Percentiles rank a stretch among this genome's conserved stretches.
Evolutionary conservation across 2,888 invertebrate genomes (phyloP).

Genomic region (Nebria salina): DNA sequence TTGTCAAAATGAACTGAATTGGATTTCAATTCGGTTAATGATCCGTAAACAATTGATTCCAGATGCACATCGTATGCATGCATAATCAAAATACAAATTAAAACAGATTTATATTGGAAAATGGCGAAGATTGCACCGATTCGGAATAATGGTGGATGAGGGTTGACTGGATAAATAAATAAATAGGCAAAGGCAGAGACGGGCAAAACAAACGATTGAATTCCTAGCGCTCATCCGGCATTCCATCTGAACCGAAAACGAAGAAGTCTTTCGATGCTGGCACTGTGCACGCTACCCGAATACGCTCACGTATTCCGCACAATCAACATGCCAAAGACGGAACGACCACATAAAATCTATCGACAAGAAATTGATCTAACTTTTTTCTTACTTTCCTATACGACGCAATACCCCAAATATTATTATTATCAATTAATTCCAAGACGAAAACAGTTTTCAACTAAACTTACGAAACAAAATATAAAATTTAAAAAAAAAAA

Average conservation of each 20-base stretch:
- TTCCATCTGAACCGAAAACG: slow-evolving; percentile 25
- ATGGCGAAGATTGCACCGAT: not conserved
- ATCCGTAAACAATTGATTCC: not conserved
- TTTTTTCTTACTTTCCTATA: not conserved
- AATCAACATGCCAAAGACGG: slow-evolving; percentile 46
- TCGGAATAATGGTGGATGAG: not conserved
- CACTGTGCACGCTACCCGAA: slow-evolving; percentile 6
- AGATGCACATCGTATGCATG: not conserved
- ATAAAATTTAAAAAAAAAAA: too few species aligned
- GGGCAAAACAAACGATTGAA: slow-evolving; percentile 33
- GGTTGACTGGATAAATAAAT: not conserved
- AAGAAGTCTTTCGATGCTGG: slow-evolving; percentile 3
- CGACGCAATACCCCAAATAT: too few species aligned
- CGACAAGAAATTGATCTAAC: slow-evolving; percentile 44
- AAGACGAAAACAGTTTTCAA: too few species aligned
- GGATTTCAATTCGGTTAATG: not conserved
- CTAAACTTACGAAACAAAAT: too few species aligned
- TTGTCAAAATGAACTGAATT: not conserved
- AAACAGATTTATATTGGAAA: slow-evolving; percentile 24
- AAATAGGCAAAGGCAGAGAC: not conserved
- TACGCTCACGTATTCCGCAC: slow-evolving; percentile 44
- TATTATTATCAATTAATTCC: too few species aligned
- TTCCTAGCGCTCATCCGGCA: slow-evolving; percentile 27
- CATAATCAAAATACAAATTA: slow-evolving; percentile 18
- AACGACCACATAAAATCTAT: slow-evolving; percentile 46